Base-by-base conservation (phyloP, 2,797 vertebrate species). In the Nannoperca australis region DNA sequence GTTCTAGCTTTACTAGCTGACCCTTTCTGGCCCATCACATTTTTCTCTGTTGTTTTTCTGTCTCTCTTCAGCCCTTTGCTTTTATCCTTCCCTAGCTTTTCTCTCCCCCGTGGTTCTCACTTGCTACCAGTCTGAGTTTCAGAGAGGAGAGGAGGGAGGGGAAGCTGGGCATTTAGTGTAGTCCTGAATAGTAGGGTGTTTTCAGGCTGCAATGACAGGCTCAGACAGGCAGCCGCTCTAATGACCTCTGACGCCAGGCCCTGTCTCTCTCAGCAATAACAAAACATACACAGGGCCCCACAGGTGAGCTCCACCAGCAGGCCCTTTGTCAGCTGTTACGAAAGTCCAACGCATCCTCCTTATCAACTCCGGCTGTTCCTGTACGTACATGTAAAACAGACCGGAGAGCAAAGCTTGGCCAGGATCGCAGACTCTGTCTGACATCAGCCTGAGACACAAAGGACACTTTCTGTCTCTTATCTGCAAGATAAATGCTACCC, bases 221-320 rank as follows among this genome's bases (percentile, higher is more conserved):
- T 93, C 93, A 94, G 92, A 95, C 95, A 95, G 89, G 95, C 93
- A 94, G 93, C 92, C 92, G 77, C 92, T 93, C 92, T 95, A 95
- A 95, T 95, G 94, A 95, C 93, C 94, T 93, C 90, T 93, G 94
- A 95, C 94, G 93, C 93, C 93, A 94, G 92, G 91, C 88, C 87
- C 90, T 88, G 91, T 94, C 91, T 93, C 91, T 88, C 89, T 61
- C 83, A 90, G 92, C 86, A 93, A 91, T 91, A 93, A 94, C 90
- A 93, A 91, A 36, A 93, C 87, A 87, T 83, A 84, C 85, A 81
- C 71, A 58, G 83, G 85, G 86, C 87, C 84, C 76, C 86, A 85
- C 90, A 93, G 93, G 93, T 95, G 92, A 92, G 90, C 89, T 89
- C 88, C 73, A 27, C 89, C 76, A 91, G 87, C 84, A 92, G 84